Conservation (phyloP, 2,797 vertebrate species). For the Phalloptychus januarius region DNA sequence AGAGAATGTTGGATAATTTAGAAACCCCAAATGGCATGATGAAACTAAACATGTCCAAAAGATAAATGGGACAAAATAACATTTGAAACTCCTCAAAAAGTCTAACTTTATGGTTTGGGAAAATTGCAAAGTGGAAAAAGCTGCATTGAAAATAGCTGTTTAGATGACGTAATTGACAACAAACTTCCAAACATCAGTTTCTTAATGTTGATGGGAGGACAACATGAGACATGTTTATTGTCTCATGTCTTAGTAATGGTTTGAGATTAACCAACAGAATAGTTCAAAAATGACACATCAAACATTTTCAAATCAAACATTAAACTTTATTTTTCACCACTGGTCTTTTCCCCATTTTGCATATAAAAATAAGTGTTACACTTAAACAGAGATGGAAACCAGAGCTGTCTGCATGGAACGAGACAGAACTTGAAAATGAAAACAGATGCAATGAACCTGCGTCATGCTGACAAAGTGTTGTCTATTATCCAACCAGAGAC, state of each 20-base stretch:
- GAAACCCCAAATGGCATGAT: neutral
- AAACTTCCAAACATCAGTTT: neutral
- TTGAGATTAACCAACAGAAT: neutral
- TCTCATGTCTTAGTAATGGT: neutral
- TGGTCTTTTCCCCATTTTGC: slow-evolving; percentile 45
- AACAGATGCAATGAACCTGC: slow-evolving; percentile 56
- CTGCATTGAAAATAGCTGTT: neutral
- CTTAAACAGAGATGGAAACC: slow-evolving; percentile 49
- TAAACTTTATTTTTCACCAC: slow-evolving; percentile 71
- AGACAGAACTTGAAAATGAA: slow-evolving; percentile 34
- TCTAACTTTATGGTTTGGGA: neutral
- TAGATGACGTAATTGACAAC: neutral
- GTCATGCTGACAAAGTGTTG: slow-evolving; percentile 69
- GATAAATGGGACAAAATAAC: neutral
- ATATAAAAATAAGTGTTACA: slow-evolving; percentile 66
- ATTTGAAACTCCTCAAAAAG: neutral
- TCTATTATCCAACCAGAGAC: slow-evolving; percentile 89
- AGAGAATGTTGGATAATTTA: neutral
- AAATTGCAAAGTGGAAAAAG: neutral
- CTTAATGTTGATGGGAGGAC: neutral
- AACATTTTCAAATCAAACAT: slow-evolving; percentile 55
- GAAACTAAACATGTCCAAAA: neutral
- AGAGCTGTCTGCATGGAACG: slow-evolving; percentile 19
- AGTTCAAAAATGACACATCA: slow-evolving; percentile 18
- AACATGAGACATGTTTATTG: neutral